Evolutionary conservation across 2,113 vertebrate genomes (phyloP).

Genomic region (Ophthalmotilapia sp.): DNA sequence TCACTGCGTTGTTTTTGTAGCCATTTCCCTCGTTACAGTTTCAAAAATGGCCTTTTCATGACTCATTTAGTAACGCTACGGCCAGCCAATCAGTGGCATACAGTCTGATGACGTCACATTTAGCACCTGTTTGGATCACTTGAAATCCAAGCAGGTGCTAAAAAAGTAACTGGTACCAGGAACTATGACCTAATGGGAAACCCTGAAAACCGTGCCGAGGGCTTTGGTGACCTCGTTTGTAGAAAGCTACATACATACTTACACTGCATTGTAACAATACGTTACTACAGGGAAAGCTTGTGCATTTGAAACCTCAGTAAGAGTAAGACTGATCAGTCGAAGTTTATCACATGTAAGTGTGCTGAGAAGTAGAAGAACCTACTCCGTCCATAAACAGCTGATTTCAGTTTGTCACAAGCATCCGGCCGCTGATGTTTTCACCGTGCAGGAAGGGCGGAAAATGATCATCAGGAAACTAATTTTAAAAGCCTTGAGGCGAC

Average conservation of each 20-base stretch:
- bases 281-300: background rate
- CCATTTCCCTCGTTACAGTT: background rate
- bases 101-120: background rate
- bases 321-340: background rate
- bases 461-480: background rate
- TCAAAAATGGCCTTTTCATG: background rate
- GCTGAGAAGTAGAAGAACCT: background rate
- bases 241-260: background rate
- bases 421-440: background rate
- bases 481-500: background rate
- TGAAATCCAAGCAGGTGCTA: background rate
- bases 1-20: background rate
- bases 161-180: background rate
- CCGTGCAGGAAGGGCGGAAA: background rate
- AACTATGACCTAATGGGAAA: background rate
- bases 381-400: background rate
- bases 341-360: background rate
- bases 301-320: background rate
- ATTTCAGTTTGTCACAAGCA: background rate
- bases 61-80: background rate
- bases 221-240: background rate
- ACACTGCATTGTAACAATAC: fast-evolving
- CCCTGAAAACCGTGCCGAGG: fast-evolving
- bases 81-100: background rate
- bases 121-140: fast-evolving